phyloP scores from a whole-genome alignment of 2,797 vertebrate species.

The Enteromius unitaeniatus region DNA sequence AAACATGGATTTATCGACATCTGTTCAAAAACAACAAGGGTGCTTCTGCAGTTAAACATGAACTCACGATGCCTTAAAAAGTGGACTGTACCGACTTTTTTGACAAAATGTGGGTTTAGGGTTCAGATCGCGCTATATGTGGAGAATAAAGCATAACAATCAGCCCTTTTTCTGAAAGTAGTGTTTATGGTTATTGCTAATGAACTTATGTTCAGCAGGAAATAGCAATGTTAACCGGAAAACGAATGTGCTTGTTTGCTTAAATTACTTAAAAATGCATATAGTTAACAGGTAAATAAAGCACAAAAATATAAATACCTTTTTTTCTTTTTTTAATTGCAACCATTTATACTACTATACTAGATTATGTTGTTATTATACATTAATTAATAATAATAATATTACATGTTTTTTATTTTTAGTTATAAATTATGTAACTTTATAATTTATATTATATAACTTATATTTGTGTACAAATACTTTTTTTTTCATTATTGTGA shows the following conservation, averaged over 20 bases:
- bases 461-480: background rate
- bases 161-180: no score
- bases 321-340: background rate
- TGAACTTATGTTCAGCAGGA: background rate
- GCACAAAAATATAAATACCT: background rate
- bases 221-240: background rate
- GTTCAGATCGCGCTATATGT: no score
- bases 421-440: background rate
- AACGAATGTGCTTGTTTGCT: background rate
- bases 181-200: no score
- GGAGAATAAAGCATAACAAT: no score
- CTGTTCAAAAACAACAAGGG: no score
- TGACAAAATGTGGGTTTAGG: no score
- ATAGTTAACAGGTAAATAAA: background rate
- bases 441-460: background rate
- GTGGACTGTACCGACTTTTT: no score
- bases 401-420: background rate
- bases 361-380: background rate
- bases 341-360: background rate
- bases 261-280: background rate
- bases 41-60: no score
- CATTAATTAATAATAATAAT: background rate
- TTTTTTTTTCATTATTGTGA: background rate
- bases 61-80: no score
- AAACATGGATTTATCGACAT: no score